Base-by-base conservation (phyloP, 2,888 invertebrate species). In the Caenorhabditis drosophilae region DNA sequence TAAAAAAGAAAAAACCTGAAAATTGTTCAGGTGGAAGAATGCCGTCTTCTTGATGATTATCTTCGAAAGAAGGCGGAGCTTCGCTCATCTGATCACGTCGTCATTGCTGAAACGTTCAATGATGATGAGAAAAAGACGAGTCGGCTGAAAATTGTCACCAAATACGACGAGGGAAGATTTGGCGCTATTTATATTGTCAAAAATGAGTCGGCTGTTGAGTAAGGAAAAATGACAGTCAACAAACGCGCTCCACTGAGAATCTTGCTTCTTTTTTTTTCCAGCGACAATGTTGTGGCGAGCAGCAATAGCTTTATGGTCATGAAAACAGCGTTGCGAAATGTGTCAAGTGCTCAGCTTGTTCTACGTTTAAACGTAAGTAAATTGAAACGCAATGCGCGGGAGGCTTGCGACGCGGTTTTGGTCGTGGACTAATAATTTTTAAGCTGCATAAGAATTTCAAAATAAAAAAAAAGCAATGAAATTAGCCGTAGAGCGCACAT, bases 81-180 rank as follows among this genome's bases (percentile, higher is more conserved):
- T 6, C 57, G 40, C 20, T 51, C 55, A 2, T 55, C 47, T 9
- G 64, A 64, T 27, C 58, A 55, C 15, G 40, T 64, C 1, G 58
- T 63, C 7, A 53, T 63, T 25, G 35, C 53, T 3, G 63, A 63
- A 23, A 57, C 51, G 51, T 52, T 16, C 1, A 23, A 44, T 15
- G 59, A 51, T 16, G 55, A 64, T 11, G 55, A 59, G 22, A 55
- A 55, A 15, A 64, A 59, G 23, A 54, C 64, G 20, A 51, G 42
- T 35, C 64, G 59, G n/a, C 22, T 59, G 38, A 64, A 59, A 48
- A 51, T 64, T 22, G 26, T 64, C 18, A 59, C 58, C 2, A 64
- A 64, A 22, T 64, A 35, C 23, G 64, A 64, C 25, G 64, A 64
- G 16, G 64, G 64, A 27, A 51, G 64, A 18, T 64, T 64, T 34